These are phyloP conservation scores for Corythaixoides concolor DNA, from an alignment of 2,113 vertebrate genomes.

Conservation along the genomic window DNA sequence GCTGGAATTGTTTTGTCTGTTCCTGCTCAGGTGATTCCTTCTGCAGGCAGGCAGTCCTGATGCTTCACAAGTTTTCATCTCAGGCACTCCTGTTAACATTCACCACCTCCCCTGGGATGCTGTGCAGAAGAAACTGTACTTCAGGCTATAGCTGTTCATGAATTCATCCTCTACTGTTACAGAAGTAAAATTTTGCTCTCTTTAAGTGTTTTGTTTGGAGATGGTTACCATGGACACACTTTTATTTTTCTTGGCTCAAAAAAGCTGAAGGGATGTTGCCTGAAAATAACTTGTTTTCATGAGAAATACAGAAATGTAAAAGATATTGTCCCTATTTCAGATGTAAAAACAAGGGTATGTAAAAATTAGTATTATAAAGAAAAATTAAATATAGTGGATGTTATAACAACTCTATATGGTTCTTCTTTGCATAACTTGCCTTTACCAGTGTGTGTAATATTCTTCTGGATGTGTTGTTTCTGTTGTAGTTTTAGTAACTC, in stretches of 20 bases:
- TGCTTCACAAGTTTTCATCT: not conserved
- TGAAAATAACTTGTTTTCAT: not conserved
- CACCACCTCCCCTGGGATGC: not conserved
- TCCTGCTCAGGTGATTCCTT: fast-evolving
- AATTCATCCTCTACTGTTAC: not conserved
- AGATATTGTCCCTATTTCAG: not conserved
- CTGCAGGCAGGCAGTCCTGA: not conserved
- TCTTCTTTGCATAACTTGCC: not conserved
- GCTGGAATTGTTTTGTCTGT: not conserved
- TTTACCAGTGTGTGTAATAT: not conserved
- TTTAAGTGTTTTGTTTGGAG: not conserved
- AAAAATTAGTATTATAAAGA: not conserved
- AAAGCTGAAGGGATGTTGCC: not conserved
- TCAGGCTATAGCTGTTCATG: not conserved
- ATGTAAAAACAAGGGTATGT: not conserved
- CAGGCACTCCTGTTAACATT: not conserved
- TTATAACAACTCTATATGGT: not conserved
- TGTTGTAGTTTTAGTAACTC: not conserved
- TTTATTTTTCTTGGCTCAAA: not conserved
- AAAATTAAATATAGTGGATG: not conserved
- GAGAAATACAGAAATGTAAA: not conserved
- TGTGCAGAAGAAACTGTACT: not conserved
- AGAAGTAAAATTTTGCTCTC: not conserved
- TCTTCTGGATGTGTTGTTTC: not conserved
- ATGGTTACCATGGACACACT: not conserved